Percentiles rank a stretch among this genome's conserved stretches.
Evolutionary conservation across 2,113 vertebrate genomes (phyloP).

Genomic region (Regulus satrapa): DNA sequence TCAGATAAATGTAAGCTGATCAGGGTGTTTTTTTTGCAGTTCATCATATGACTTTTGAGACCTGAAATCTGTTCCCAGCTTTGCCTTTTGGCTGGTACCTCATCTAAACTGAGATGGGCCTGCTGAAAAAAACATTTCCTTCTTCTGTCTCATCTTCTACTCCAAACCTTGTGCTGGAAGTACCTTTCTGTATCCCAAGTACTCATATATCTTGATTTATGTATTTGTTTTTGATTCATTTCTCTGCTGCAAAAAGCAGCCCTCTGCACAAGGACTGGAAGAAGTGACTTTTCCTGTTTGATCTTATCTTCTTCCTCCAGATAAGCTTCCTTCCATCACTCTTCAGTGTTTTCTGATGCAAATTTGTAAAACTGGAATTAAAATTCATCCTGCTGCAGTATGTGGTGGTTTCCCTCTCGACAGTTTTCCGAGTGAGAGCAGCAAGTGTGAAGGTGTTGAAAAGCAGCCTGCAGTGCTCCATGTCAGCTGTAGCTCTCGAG

Average conservation of each 20-base stretch:
- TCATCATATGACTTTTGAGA: not conserved
- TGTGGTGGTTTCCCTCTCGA: conserved; percentile 29
- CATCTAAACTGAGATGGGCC: not conserved
- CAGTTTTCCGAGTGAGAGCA: conserved; percentile 48
- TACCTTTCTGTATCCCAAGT: not conserved
- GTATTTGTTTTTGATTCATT: not conserved
- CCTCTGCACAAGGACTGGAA: not conserved
- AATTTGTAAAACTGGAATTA: conserved; percentile 31
- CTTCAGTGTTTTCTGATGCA: not conserved
- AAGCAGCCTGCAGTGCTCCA: conserved; percentile 40
- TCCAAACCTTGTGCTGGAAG: not conserved
- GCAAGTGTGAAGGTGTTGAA: conserved; percentile 65
- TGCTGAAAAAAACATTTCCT: not conserved
- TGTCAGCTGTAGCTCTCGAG: conserved; percentile 21
- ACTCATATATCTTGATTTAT: not conserved
- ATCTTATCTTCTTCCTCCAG: not conserved
- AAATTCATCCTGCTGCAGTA: conserved; percentile 25
- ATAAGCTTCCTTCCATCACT: not conserved
- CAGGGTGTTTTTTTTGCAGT: not conserved
- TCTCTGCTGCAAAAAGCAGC: not conserved
- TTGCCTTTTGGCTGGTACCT: not conserved
- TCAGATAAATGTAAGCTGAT: not conserved
- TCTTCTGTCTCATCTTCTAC: not conserved
- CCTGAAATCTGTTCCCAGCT: not conserved
- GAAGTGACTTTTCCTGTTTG: not conserved